These are phyloP conservation scores for Pomacea maculata DNA, from an alignment of 1,140 invertebrate species.

Conservation along the genomic window DNA sequence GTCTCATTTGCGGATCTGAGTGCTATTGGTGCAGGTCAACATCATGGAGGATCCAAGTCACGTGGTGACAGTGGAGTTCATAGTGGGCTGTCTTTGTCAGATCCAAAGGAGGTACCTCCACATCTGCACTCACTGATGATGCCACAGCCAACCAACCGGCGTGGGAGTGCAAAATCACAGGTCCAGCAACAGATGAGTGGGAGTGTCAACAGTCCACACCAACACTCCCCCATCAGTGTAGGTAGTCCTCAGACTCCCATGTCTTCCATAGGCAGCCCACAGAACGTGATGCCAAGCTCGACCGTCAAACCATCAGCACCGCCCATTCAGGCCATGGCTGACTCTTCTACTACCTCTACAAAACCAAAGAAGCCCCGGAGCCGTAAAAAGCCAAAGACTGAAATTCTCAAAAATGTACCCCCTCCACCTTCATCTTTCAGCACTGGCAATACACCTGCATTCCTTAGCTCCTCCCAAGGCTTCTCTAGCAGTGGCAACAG, in stretches of 20 bases:
- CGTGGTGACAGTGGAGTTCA: not conserved
- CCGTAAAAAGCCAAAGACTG: constrained; percentile 41
- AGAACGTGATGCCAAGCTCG: constrained; percentile 41
- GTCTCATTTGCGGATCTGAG: constrained; percentile 47
- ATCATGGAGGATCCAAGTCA: constrained; percentile 19
- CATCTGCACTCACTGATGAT: constrained; percentile 25
- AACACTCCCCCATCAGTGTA: constrained; percentile 45
- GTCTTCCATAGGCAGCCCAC: constrained; percentile 39
- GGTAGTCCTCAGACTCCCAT: constrained; percentile 42
- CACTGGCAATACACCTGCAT: constrained; percentile 18
- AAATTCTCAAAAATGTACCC: constrained; percentile 23
- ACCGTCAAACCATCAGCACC: constrained; percentile 40
- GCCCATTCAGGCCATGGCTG: constrained; percentile 56
- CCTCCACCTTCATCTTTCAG: constrained; percentile 13
- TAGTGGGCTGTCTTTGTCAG: not conserved
- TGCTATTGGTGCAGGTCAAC: constrained; percentile 30
- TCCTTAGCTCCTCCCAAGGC: constrained; percentile 26
- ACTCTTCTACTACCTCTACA: constrained; percentile 63
- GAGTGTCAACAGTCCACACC: constrained; percentile 44
- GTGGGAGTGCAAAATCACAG: constrained; percentile 21
- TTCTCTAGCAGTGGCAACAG: constrained; percentile 16
- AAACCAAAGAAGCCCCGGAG: constrained; percentile 53
- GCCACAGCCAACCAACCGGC: constrained; percentile 18
- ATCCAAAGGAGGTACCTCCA: constrained; percentile 12
- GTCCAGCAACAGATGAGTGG: constrained; percentile 29